Percentiles rank a stretch among this genome's conserved stretches.
Conservation (phyloP, 2,797 vertebrate species). For the Urosaurus nigricauda region DNA sequence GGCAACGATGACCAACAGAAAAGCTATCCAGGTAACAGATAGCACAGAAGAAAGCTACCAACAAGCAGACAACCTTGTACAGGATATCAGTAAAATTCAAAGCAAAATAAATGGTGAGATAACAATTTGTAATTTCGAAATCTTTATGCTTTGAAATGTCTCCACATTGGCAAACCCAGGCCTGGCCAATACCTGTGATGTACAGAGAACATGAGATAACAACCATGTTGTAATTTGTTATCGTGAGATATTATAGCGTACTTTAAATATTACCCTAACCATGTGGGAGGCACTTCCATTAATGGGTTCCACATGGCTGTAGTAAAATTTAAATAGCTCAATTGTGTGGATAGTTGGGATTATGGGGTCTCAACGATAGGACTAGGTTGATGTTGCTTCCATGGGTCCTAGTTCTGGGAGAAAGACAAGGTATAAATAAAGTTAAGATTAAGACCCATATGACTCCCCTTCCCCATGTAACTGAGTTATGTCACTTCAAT, state of each 20-base stretch:
- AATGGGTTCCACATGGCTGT: neutral
- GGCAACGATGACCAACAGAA: constrained; percentile 75
- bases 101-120: constrained; percentile 65
- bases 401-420: neutral
- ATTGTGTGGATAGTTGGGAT: too few species aligned
- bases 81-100: constrained; percentile 74
- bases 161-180: neutral
- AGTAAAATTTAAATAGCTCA: neutral
- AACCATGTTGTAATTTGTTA: too few species aligned
- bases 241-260: too few species aligned
- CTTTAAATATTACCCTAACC: neutral
- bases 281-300: neutral
- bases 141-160: neutral
- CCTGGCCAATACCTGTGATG: neutral
- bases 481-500: neutral
- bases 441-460: too few species aligned
- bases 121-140: neutral
- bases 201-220: too few species aligned
- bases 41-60: constrained; percentile 75
- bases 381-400: neutral
- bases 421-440: too few species aligned
- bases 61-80: constrained; percentile 82
- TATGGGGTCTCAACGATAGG: neutral
- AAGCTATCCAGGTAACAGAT: constrained; percentile 68
- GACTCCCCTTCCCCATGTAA: neutral